These are phyloP conservation scores for Salvelinus namaycush DNA, from an alignment of 2,113 vertebrate species.

Conservation along the genomic window DNA sequence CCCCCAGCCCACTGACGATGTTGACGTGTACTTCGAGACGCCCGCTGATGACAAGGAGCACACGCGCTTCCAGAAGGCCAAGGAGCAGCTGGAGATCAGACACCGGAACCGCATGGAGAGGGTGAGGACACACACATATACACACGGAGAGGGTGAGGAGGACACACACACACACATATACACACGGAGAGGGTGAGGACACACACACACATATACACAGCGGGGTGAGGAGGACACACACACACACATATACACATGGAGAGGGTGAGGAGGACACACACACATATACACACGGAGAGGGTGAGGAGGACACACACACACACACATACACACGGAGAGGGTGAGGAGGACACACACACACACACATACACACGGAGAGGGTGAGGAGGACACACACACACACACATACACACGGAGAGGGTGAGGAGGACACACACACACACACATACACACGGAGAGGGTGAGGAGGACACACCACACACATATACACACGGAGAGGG, in stretches of 20 bases:
- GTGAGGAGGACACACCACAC: too few relatives aligned
- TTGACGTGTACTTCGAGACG: constrained; percentile 97
- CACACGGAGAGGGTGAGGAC: constrained; percentile 73
- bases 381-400: too few relatives aligned
- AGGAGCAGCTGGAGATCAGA: constrained; percentile 94
- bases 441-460: too few relatives aligned
- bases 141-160: constrained; percentile 73
- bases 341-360: constrained; percentile 65
- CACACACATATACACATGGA: not conserved
- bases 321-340: constrained; percentile 72
- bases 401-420: too few relatives aligned
- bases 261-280: not conserved
- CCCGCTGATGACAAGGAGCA: constrained; percentile 95
- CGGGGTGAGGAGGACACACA: too few relatives aligned
- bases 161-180: not conserved
- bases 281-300: not conserved
- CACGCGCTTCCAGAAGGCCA: constrained; percentile 94
- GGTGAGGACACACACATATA: constrained; percentile 68
- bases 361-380: too few relatives aligned
- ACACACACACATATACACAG: not conserved
- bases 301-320: not conserved
- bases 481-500: too few relatives aligned
- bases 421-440: too few relatives aligned
- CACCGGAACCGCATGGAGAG: constrained; percentile 95
- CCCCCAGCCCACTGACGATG: constrained; percentile 88